These are phyloP conservation scores for Grammomys dolichurus DNA, from an alignment of 2,113 vertebrate species.

Conservation along the genomic window DNA sequence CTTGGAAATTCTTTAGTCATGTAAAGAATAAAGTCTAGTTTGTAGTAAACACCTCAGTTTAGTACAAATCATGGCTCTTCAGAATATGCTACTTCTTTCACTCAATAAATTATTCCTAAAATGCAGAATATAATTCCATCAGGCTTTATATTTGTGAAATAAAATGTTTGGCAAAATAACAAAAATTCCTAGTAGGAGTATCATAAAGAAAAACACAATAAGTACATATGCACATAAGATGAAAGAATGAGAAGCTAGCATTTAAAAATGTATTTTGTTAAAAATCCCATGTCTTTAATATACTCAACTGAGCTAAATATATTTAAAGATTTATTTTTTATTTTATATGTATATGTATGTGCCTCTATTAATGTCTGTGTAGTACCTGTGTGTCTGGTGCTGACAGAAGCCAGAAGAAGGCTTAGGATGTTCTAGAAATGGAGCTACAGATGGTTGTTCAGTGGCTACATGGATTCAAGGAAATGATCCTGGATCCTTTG, in stretches of 20 bases:
- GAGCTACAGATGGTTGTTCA: not conserved
- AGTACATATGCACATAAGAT: not conserved
- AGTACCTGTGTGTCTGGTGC: not conserved
- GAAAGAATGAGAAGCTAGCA: not conserved
- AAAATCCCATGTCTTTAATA: not conserved
- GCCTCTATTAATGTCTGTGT: not conserved
- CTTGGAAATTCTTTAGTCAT: not conserved
- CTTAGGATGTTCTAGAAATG: not conserved
- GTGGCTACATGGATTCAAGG: not conserved
- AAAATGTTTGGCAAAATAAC: conserved; percentile 43
- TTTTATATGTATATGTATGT: not conserved
- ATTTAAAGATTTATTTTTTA: not conserved
- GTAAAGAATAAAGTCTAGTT: not conserved
- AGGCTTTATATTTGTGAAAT: conserved; percentile 61
- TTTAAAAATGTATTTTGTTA: not conserved
- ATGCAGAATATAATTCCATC: not conserved
- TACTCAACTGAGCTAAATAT: not conserved
- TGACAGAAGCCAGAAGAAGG: not conserved
- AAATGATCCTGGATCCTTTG: not conserved
- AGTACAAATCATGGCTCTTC: not conserved
- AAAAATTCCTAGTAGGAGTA: not conserved
- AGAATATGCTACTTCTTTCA: not conserved
- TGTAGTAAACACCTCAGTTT: not conserved
- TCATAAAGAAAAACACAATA: not conserved
- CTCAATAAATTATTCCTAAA: not conserved